A percentile compares a stretch with the other conserved stretches of the same genome.
Conservation (phyloP, 2,888 invertebrate species). For the Margaritifera margaritifera region DNA sequence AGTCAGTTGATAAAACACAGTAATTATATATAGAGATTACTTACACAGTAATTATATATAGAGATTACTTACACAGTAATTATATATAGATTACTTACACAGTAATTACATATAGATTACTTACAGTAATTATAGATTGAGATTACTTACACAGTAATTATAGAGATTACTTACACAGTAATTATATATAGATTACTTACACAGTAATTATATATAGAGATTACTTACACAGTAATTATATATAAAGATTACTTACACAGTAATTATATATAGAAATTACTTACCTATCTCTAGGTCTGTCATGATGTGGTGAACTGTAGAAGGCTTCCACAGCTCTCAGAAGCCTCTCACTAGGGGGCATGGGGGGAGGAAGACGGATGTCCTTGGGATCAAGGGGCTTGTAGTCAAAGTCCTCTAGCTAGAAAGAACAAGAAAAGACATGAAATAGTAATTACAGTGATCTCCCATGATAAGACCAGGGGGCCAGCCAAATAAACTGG, state of each 20-base stretch:
- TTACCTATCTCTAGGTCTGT: constrained; percentile 87
- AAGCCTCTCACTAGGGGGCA: constrained; percentile 93
- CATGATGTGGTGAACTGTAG: constrained; percentile 94
- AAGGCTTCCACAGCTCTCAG: constrained; percentile 96
- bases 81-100: no score
- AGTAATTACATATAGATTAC: no score
- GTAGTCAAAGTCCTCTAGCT: constrained; percentile 92
- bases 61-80: constrained; percentile 59
- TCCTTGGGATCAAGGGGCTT: constrained; percentile 90
- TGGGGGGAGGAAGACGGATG: constrained; percentile 94
- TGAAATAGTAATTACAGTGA: neutral
- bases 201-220: no score
- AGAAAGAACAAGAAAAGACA: constrained; percentile 19
- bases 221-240: no score
- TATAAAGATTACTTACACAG: no score
- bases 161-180: no score
- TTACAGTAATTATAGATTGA: no score
- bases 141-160: no score
- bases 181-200: no score
- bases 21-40: neutral
- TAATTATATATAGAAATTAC: neutral
- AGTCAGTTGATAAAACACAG: no score
- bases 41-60: constrained; percentile 53
- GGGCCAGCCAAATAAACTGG: neutral
- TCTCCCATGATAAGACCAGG: neutral